Conservation (phyloP, 2,888 invertebrate species). For the Chesias legatella region DNA sequence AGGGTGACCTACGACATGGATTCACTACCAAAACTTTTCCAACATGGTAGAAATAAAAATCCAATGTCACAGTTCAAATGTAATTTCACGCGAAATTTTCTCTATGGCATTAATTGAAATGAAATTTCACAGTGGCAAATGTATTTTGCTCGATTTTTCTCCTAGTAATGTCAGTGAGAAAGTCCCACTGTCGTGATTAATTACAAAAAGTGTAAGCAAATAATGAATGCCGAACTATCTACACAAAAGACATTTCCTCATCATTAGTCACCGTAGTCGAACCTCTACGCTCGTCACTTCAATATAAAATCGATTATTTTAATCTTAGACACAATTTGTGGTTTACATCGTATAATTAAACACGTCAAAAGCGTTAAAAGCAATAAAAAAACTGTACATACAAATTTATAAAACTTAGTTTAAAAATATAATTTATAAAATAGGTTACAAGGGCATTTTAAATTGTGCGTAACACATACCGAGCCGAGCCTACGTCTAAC, state of each 20-base stretch:
- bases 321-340: conserved; percentile 18
- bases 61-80: too few species aligned
- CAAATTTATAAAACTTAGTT: conserved; percentile 27
- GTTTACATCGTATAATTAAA: conserved; percentile 23
- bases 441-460: conserved; percentile 35
- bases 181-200: too few species aligned
- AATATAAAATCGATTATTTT: conserved; percentile 17
- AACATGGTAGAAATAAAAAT: too few species aligned
- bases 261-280: conserved; percentile 31
- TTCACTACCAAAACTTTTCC: too few species aligned
- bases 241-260: conserved; percentile 14
- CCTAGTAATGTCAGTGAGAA: too few species aligned
- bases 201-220: too few species aligned
- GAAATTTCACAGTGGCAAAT: too few species aligned
- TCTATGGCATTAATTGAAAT: too few species aligned
- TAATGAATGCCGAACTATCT: conserved; percentile 7
- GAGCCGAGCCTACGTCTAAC: conserved; percentile 30
- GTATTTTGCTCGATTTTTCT: too few species aligned
- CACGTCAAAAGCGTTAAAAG: conserved; percentile 32
- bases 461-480: conserved; percentile 63
- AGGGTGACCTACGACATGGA: too few species aligned
- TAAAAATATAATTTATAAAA: conserved; percentile 24
- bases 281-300: conserved; percentile 30
- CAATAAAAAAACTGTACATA: conserved; percentile 36
- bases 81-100: too few species aligned